Evolutionary conservation across 2,797 vertebrate genomes (phyloP).

Genomic region (Tympanoctomys barrerae): DNA sequence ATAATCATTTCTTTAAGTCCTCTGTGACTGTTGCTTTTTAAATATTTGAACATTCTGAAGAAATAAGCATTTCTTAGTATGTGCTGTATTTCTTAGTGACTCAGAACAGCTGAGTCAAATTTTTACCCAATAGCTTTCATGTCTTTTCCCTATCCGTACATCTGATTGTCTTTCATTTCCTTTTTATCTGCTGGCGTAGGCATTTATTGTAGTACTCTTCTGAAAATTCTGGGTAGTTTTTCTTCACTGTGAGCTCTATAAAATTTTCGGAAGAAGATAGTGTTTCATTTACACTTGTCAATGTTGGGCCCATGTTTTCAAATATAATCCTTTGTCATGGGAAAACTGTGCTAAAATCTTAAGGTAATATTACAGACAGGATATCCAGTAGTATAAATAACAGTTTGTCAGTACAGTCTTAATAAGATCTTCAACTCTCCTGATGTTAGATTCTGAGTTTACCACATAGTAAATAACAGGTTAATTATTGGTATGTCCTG

Average conservation of each 20-base stretch:
- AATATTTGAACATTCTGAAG: constrained; percentile 18
- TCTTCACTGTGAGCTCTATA: constrained; percentile 45
- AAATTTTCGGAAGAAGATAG: constrained; percentile 24
- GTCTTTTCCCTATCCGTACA: not conserved
- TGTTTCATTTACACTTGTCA: not conserved
- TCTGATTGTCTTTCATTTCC: not conserved
- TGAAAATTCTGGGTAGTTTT: constrained; percentile 43
- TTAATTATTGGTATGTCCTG: constrained; percentile 32
- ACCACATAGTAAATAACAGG: not conserved
- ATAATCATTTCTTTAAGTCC: constrained; percentile 8
- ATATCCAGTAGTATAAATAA: not conserved
- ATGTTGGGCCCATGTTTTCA: not conserved
- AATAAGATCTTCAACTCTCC: constrained; percentile 15
- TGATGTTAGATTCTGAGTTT: constrained; percentile 28
- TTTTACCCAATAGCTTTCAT: not conserved
- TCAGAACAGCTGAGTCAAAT: not conserved
- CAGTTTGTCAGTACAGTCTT: constrained; percentile 9
- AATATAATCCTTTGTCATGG: constrained; percentile 32
- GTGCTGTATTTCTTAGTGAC: constrained; percentile 39
- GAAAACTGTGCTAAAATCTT: constrained; percentile 38
- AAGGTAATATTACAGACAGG: not conserved
- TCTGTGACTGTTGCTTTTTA: constrained; percentile 39
- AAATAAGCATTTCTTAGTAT: constrained; percentile 57
- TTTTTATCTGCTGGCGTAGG: not conserved
- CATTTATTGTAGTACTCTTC: constrained; percentile 21